Base-by-base conservation (phyloP, 1,140 invertebrate genomes). In the Manduca sexta region DNA sequence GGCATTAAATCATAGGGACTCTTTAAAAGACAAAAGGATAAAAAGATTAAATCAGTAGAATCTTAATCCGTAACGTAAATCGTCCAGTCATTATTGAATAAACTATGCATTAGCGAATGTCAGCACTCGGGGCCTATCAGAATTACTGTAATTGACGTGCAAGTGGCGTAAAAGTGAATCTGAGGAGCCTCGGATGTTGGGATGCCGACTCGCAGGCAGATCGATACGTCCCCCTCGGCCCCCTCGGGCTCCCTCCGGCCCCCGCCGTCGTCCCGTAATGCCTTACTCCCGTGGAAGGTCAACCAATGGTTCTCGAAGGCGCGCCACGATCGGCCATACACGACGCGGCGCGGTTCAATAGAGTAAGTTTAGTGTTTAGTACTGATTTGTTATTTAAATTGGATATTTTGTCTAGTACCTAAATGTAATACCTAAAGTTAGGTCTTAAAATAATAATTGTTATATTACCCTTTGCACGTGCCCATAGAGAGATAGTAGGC, bases 161-260 rank as follows among this genome's bases (percentile, higher is more conserved):
- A 69, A 63, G 55, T 57, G 56, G 63, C 63, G 60, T 59, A 66
- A 69, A 69, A 69, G 63, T 66, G 56, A 63, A 65, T 65, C 60
- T 60, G 39, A 60, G 43, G 21, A 40, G 37, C 46, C 55, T 58
- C 51, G 49, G 52, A 53, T 60, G 53, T 43, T 46, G 39, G 49
- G 55, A 56, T 59, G 59, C 41, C 46, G 41, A 42, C 35, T 46
- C 47, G 40, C 45, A 34, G 42, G 45, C 26, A 37, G 55, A 64
- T 67, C 64, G 57, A 67, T 67, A 67, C 21, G 26, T 38, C 46
- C 41, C 46, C 49, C 13, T 7, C 16, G 17, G 17, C 17, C 26
- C 26, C 5, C 14, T 35, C 14, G 6, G 6, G 34, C n/a, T n/a
- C n/a, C n/a, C n/a, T n/a, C n/a, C n/a, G n/a, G 21, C 21, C 21